Evolutionary conservation across 37 sponge, comb jelly and placozoan genomes (phyloP), one percentile per base, ranked within the genome.

Genomic region (Chondrilla cf. caribensis): DNA sequence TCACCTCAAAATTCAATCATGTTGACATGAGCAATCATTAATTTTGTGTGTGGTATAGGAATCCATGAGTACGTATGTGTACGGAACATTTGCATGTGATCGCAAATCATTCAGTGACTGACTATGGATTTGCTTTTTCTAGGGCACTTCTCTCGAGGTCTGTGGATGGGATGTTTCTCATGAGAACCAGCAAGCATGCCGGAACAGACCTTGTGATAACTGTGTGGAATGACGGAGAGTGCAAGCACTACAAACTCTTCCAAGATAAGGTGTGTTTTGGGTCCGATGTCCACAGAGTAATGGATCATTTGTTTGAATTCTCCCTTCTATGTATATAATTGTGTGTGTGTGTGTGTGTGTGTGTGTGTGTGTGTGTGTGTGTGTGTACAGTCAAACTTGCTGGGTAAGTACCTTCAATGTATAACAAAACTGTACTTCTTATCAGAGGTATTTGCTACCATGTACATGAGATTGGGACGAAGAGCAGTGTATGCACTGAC

Each of bases 161-260:
- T 3, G 39, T 44, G 25, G 68, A 84, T 77, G 92, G 92, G 0
- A 91, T 85, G 22, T 91, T 87, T 54, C 83, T 91, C 3, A 81
- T 91, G 15, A 71, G 91, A 25, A 88, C 41, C 14, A 88, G 91
- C 14, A 15, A 58, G 26, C 91, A 84, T 41, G 85, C 88, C 0
- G 88, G 88, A 15, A 75, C 88, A 58, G 82, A 84, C 29, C 77
- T 83, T 38, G 91, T 91, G 0, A 54, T 92, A 4, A 87, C 92
- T 2, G 92, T 92, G 40, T 92, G 89, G 89, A 70, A 84, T 64
- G 78, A 76, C 17, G 82, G 85, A 54, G 82, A 81, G 37, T 92
- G 92, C 62, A 85, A 85, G 0, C 92, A 92, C 51, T 92, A 88
- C 80, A 92, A 87, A 58, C 71, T 92, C 19, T 92, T 87, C 67